Evolutionary conservation across 2,113 vertebrate genomes (phyloP), one percentile per base, ranked within the genome.

Genomic region (Silurus glanis): DNA sequence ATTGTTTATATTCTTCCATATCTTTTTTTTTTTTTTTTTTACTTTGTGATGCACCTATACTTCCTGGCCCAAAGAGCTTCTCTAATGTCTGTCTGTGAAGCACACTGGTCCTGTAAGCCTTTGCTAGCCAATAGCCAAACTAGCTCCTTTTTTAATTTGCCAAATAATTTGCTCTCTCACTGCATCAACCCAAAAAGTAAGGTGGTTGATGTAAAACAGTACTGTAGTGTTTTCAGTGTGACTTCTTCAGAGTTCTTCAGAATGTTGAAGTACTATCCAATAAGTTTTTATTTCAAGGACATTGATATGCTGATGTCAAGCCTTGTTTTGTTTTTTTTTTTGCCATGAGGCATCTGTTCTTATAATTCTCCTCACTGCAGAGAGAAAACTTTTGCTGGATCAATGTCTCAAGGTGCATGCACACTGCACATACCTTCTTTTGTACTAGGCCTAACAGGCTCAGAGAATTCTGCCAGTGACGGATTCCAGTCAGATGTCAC

Each of bases 241-340:
- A 71, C 16, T 7, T 16, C 45, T 17, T 47, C 23, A 23, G 69
- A 37, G 19, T 51, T 75, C 21, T 75, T 75, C 5, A n/a, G 51
- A 51, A 51, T 51, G 21, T 51, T 75, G 10, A 47, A 51, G 21
- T 5, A 75, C 21, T n/a, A 75, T 19, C 19, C 21, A n/a, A 23
- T 51, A 19, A 13, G 21, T 51, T 75, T 75, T 12, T 5, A n/a
- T 51, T 71, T 75, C 10, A 47, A 9, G 28, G 28, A 37, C 19
- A 74, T 12, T 47, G 45, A 49, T 47, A 23, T 74, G 71, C 71
- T 49, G 71, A 51, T 49, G 71, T 10, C 45, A 51, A 74, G 71
- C 71, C 47, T 75, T 75, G 72, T 51, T 75, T 51, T 51, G n/a
- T n/a, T 72, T 72, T 72, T 47, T 17, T 72, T 49, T 9, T 71